Evolutionary conservation across 1,140 invertebrate genomes (phyloP), one percentile per base, ranked within the genome.

Genomic region (Maniola jurtina): DNA sequence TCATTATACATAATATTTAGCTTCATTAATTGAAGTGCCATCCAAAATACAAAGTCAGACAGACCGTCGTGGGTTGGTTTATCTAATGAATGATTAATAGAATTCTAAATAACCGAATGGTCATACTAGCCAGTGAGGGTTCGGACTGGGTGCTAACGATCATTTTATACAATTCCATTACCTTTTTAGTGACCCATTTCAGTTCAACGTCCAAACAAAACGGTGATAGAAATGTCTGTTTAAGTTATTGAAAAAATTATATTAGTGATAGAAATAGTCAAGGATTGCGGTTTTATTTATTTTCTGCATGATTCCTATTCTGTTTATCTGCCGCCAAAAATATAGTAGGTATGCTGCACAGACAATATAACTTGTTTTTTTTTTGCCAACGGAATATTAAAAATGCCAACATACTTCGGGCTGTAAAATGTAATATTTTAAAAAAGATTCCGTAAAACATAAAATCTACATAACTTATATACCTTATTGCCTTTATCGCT

Each of bases 71-170:
- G 11, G 6, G 52, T 55, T 55, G 52, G 52, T 55, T 55, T 55
- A 34, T 13, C 16, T 33, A 50, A 57, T 50, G 42, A 64, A 57
- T 64, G 55, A 64, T 64, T 64, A 64, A 64, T 58, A 64, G 45
- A 54, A 64, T 58, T 55, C 33, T 0, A 25, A 55, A 55, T 55
- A 9, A 8, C 52, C 52, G 10, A 34, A 55, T 55, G 52, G 52
- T 34, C 33, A 34, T 55, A 9, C 25, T 3, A 52, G 7, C 52
- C 0, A 6, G 33, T 52, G 13, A 34, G 11, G 55, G 56, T 38
- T 56, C 15, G n/a, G 40, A 11, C 34, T 40, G 40, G 33, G 45
- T 13, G 56, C 13, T 59, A 59, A 59, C 47, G 56, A 42, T 7
- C 45, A 15, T 47, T 64, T 64, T 64, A 64, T 64, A 16, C 14